These are phyloP conservation scores for Tragelaphus oryx DNA, from an alignment of 2,797 vertebrate genomes.

Conservation along the genomic window DNA sequence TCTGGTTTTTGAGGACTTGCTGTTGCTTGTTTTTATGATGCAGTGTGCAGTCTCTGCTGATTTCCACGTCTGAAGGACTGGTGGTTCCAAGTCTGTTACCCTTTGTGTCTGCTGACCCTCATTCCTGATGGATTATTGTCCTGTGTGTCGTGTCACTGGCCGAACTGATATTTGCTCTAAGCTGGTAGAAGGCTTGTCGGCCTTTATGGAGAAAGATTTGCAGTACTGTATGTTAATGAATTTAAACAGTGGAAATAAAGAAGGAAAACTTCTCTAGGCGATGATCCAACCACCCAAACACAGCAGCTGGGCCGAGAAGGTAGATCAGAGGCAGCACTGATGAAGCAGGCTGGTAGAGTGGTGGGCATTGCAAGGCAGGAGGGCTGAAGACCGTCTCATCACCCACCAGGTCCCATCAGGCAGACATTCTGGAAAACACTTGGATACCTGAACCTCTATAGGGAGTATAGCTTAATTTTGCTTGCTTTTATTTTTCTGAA, in stretches of 20 bases:
- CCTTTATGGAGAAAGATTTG: background rate
- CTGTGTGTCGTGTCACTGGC: background rate
- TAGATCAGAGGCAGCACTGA: background rate
- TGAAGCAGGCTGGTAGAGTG: background rate
- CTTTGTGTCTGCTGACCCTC: background rate
- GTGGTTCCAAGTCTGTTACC: background rate
- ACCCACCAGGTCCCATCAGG: background rate
- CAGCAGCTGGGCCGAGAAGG: background rate
- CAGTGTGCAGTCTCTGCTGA: background rate
- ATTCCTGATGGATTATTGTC: background rate
- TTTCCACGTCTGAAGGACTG: background rate
- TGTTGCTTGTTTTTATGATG: background rate
- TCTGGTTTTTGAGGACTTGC: background rate
- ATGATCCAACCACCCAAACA: too few species aligned
- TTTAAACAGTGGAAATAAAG: background rate
- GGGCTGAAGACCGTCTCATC: background rate
- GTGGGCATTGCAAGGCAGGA: background rate
- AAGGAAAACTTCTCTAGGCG: background rate
- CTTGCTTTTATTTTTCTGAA: background rate
- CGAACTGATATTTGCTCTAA: background rate
- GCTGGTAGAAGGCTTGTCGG: background rate
- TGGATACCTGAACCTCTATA: background rate
- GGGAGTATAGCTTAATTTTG: background rate
- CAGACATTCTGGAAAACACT: background rate
- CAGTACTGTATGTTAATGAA: background rate